These are phyloP conservation scores for Amblyopsis rosae DNA, from an alignment of 2,113 vertebrate species.

Conservation along the genomic window DNA sequence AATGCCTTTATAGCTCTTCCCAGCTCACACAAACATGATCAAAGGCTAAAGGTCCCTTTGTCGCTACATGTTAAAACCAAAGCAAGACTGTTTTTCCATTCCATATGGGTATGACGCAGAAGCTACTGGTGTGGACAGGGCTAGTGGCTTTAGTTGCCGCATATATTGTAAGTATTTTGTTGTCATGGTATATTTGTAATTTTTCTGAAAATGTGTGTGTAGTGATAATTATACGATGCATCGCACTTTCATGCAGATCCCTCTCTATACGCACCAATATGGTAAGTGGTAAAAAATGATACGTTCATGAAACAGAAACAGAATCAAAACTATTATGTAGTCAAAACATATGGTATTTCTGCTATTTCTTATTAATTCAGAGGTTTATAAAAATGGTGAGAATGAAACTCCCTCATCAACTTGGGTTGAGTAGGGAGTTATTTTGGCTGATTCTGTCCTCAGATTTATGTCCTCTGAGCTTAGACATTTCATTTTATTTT, in stretches of 20 bases:
- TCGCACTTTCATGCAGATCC: conserved; percentile 48
- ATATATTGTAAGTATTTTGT: conserved; percentile 55
- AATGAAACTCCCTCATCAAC: conserved; percentile 72
- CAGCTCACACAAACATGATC: conserved; percentile 35
- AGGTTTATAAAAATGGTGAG: conserved; percentile 64
- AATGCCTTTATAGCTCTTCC: conserved; percentile 54
- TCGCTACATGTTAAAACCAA: conserved; percentile 27
- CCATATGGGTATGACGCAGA: conserved; percentile 32
- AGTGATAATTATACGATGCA: not conserved
- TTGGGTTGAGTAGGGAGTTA: conserved; percentile 64
- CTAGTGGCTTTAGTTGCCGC: conserved; percentile 42
- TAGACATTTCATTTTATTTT: not conserved
- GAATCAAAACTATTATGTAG: not conserved
- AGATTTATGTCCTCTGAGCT: no score
- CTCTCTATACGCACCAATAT: conserved; percentile 35
- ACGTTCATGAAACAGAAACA: not conserved
- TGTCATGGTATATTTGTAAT: not conserved
- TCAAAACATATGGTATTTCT: not conserved
- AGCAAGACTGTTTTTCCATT: conserved; percentile 11
- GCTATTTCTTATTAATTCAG: conserved; percentile 40
- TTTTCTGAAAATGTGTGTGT: not conserved
- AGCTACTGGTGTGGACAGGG: conserved; percentile 38
- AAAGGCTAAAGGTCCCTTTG: conserved; percentile 41
- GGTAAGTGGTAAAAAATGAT: conserved; percentile 48
- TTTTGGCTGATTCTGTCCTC: not conserved